Base-by-base conservation (phyloP, 53 echinoderm and acorn worm species). In the Actinopyga echinites region DNA sequence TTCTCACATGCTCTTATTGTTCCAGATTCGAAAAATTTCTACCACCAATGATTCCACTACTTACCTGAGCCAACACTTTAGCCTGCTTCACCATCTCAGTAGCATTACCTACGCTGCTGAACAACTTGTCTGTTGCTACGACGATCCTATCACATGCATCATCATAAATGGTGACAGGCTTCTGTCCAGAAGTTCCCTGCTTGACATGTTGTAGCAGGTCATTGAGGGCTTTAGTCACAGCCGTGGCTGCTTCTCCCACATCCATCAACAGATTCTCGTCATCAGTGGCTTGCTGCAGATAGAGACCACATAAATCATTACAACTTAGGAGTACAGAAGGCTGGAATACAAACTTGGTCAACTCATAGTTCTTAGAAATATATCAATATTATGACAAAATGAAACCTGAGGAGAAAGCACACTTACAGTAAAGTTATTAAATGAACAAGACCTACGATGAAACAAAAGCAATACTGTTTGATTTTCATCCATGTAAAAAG, bases 51-150 rank as follows among this genome's bases (percentile, higher is more conserved):
- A 40, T 21, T 25, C 35, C 15, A 42, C 53, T 11, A 64, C 95
- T 83, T 30, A 95, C 95, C 95, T 89, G 91, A 40, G 96, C 96
- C 69, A 96, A 83, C 13, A 96, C 87, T 82, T 96, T 96, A 7
- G 96, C 96, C 82, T 96, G 96, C 74, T 89, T 93, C 78, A 96
- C 96, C 96, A 96, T 96, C 86, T 96, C 96, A 17, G 85, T 91
- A 1, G 93, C 96, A 75, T 93, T 93, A 36, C 96, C 96, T 38
- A 93, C 89, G 33, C 95, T 95, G 74, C 84, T 95, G 66, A 93
- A 93, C 5, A 95, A 85, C 86, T 90, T 95, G 75, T 95, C 95
- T 2, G 95, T 93, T 22, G 95, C 95, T n/a, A 83, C 85, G 85
- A 93, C 86, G 86, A 95, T 93, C 75, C 74, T 89, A 45, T 95